Conservation (phyloP, 2,113 vertebrate species). For the Sterrhoptilus dennistouni region DNA sequence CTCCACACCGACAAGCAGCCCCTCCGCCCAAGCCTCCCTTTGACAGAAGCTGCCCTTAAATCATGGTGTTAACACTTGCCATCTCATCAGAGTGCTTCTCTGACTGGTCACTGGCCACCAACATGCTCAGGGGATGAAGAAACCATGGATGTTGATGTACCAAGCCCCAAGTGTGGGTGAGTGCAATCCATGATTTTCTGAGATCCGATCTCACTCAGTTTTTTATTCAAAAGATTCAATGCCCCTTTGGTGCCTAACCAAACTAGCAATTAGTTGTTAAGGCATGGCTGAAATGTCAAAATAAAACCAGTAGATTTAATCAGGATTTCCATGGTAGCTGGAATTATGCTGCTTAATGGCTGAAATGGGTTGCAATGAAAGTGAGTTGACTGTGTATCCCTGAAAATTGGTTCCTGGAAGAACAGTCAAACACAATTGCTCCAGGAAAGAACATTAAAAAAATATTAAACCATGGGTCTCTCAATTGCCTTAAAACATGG, state of each 20-base stretch:
- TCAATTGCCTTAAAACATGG: neutral
- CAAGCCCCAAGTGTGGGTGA: rapidly evolving
- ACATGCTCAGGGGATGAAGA: neutral
- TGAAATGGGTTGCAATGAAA: constrained; percentile 5
- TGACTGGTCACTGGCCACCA: neutral
- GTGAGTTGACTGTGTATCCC: neutral
- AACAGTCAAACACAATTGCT: constrained; percentile 15
- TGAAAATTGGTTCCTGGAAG: constrained; percentile 26
- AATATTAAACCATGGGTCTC: neutral
- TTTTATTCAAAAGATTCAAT: neutral
- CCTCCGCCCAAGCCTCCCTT: rapidly evolving
- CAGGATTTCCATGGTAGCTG: constrained; percentile 24
- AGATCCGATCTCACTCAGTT: neutral
- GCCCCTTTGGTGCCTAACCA: neutral
- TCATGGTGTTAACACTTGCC: rapidly evolving
- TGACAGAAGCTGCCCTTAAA: neutral
- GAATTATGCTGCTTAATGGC: constrained; percentile 24
- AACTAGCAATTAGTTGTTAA: constrained; percentile 52
- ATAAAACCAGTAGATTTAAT: constrained; percentile 15
- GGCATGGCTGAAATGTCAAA: neutral
- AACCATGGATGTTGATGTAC: neutral
- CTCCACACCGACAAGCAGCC: rapidly evolving
- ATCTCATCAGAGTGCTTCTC: neutral
- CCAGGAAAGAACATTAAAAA: constrained; percentile 28
- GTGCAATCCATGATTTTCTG: rapidly evolving